Base-by-base conservation (phyloP, 2,888 invertebrate genomes). In the Dolomedes plantarius region DNA sequence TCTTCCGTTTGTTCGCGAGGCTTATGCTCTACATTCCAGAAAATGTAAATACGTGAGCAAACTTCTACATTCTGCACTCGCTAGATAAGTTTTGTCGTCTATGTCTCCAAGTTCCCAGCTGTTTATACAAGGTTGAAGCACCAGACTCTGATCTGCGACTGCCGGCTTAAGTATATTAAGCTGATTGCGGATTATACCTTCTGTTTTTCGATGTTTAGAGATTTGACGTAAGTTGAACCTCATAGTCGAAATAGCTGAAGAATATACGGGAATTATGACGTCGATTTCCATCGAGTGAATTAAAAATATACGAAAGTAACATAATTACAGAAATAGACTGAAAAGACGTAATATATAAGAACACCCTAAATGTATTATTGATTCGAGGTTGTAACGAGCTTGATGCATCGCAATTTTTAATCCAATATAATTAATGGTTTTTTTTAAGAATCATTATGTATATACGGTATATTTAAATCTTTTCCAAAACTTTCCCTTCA, bases 21-120 rank as follows among this genome's bases (percentile, higher is more conserved):
- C 32, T 31, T 36, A 56, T 68, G 69, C 46, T 56, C 77, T 77
- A 77, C 77, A 77, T 77, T 69, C 56, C 77, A 11, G 32, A 56
- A 77, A 62, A 23, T 16, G 67, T 39, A 39, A 74, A 74, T 76
- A 46, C 67, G 46, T 31, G 50, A 77, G 23, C 56, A 77, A 29
- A 39, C 36, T 28, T 29, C 67, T 68, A 56, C 56, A 56, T 65
- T 76, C 56, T 69, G 56, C 36, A 36, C 36, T n/a, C 13, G 68
- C 69, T 32, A 50, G 56, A 77, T 46, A 77, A 27, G 56, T 62
- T 77, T 41, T 41, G 39, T 31, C 32, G 9, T 76, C 29, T 73
- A 62, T 65, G 67, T 67, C 46, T 41, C 23, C 9, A 31, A 36
- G 31, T 56, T 69, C n/a, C 36, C 77, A 77, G 77, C 68, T 77